Conservation (phyloP, 2,113 vertebrate genomes). For the Cepphus grylle region DNA sequence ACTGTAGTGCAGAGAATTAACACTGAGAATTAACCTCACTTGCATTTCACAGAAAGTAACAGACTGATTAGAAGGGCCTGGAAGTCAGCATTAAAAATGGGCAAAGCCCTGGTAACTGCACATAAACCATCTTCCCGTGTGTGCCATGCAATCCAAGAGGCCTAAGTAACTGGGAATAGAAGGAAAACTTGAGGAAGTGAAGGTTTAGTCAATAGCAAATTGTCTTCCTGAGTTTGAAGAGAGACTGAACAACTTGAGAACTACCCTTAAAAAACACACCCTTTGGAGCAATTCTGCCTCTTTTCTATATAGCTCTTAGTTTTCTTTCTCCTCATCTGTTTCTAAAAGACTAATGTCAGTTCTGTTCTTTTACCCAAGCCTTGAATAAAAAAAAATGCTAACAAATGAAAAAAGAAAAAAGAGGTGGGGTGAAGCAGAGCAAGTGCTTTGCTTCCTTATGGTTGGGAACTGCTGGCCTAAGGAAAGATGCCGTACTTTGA, state of each 20-base stretch:
- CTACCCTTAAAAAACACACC: neutral
- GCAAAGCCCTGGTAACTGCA: neutral
- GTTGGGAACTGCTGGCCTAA: neutral
- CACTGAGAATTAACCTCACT: neutral
- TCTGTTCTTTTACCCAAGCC: neutral
- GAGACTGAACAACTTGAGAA: neutral
- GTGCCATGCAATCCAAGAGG: rapidly evolving
- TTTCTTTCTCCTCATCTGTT: neutral
- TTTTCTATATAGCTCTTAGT: neutral
- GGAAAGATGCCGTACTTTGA: neutral
- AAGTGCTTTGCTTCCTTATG: neutral
- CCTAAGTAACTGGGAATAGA: rapidly evolving
- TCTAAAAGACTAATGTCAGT: neutral
- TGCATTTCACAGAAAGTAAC: neutral
- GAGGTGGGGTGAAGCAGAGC: rapidly evolving
- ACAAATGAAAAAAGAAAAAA: no score
- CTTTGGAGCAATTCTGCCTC: neutral
- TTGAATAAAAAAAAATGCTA: neutral
- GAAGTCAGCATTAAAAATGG: no score
- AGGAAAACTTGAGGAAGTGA: neutral
- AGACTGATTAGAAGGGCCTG: neutral
- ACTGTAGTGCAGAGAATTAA: neutral
- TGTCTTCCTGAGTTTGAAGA: neutral
- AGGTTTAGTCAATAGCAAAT: neutral
- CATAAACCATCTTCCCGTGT: neutral